Evolutionary conservation across 2,888 invertebrate genomes (phyloP).

Genomic region (Vannuccia rotundouncinata): DNA sequence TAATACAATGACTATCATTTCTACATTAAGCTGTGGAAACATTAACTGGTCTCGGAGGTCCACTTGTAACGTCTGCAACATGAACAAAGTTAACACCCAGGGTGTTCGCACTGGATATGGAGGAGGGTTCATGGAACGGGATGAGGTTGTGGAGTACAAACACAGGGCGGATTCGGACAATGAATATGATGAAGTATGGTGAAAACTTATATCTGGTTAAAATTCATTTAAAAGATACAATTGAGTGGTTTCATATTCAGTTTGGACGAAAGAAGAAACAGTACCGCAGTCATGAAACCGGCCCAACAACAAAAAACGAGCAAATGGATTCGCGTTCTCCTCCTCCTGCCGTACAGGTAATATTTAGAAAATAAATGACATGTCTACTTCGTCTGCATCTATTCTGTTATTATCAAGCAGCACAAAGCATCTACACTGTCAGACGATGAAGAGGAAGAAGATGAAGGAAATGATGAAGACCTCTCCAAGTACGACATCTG

Average conservation of each 20-base stretch:
- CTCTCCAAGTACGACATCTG: background rate
- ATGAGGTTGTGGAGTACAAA: conserved; percentile 82
- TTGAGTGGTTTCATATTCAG: too few species aligned
- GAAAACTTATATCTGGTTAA: too few species aligned
- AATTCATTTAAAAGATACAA: too few species aligned
- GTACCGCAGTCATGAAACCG: conserved; percentile 41
- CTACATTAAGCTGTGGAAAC: conserved; percentile 95
- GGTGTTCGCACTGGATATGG: conserved; percentile 65
- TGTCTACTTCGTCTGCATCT: too few species aligned
- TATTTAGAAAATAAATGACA: too few species aligned
- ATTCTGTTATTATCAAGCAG: too few species aligned
- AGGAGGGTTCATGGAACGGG: conserved; percentile 80
- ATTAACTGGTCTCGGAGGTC: conserved; percentile 95
- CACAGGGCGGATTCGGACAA: conserved; percentile 77
- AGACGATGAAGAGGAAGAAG: background rate
- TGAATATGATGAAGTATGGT: conserved; percentile 82
- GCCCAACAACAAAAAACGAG: too few species aligned
- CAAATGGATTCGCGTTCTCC: too few species aligned
- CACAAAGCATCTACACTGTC: background rate
- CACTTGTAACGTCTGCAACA: conserved; percentile 96
- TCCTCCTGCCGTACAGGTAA: too few species aligned
- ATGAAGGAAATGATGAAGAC: background rate
- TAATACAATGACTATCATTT: too few species aligned
- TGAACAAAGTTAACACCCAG: conserved; percentile 83
- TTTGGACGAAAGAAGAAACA: conserved; percentile 60